Conservation (phyloP, 1,140 invertebrate genomes). For the Reticulitermes speratus region DNA sequence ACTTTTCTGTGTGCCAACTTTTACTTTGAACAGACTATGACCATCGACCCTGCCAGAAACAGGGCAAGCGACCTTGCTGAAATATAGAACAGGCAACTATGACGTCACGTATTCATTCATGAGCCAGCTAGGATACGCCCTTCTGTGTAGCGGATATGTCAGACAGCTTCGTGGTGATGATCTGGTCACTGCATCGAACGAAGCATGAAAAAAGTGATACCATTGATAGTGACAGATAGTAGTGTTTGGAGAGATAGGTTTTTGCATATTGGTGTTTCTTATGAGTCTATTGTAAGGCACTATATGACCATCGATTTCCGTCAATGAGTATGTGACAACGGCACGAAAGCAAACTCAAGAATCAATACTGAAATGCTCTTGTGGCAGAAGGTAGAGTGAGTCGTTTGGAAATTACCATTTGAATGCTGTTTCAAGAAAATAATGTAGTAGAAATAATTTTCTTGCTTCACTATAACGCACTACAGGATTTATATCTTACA, state of each 20-base stretch:
- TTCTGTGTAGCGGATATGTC: slow-evolving; percentile 6
- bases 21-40: background rate
- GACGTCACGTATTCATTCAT: slow-evolving; percentile 15
- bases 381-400: background rate
- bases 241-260: background rate
- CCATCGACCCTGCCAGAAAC: background rate
- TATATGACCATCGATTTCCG: background rate
- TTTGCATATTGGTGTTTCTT: background rate
- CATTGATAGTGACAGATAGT: background rate
- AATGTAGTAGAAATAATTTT: no score
- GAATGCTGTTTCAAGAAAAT: background rate
- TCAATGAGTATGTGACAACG: background rate
- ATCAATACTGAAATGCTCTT: background rate
- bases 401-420: background rate
- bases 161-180: background rate
- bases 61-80: background rate
- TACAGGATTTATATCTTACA: no score
- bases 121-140: background rate
- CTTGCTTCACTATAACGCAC: no score
- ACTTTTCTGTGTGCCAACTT: background rate
- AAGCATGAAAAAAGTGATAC: background rate
- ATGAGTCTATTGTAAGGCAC: background rate
- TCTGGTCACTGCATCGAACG: background rate
- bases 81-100: slow-evolving; percentile 16
- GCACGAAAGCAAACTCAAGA: background rate